Evolutionary conservation across 2,113 vertebrate species (phyloP).

Genomic region (Nannospalax galili): DNA sequence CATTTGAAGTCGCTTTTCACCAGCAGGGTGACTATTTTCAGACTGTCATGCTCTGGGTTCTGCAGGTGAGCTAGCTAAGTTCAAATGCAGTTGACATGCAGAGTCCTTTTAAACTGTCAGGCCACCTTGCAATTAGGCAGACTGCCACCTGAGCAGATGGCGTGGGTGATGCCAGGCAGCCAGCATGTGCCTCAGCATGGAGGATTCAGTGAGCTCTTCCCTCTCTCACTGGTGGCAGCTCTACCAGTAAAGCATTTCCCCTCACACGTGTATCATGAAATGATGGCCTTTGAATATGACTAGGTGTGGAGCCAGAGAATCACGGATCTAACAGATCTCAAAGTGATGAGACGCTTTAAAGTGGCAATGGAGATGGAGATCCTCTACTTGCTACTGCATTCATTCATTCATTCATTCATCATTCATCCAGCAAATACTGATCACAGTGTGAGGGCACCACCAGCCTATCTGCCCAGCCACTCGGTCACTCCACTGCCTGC

Average conservation of each 20-base stretch:
- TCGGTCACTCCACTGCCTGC: accelerated
- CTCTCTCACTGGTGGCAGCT: not conserved
- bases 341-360: not conserved
- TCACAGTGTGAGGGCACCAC: accelerated
- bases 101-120: constrained; percentile 75
- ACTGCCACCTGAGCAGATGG: constrained; percentile 81
- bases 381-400: not conserved
- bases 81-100: constrained; percentile 60
- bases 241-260: not conserved
- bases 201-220: constrained; percentile 50
- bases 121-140: constrained; percentile 78
- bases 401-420: not conserved
- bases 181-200: constrained; percentile 48
- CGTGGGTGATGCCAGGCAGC: constrained; percentile 75
- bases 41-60: constrained; percentile 6
- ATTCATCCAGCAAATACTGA: not conserved
- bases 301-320: not conserved
- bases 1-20: constrained; percentile 11
- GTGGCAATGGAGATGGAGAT: not conserved
- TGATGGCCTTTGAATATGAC: not conserved
- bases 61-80: constrained; percentile 62
- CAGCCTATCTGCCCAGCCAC: no score
- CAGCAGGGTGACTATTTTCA: constrained; percentile 44
- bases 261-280: not conserved
- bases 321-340: not conserved